Conservation (phyloP, 1,140 invertebrate genomes). For the Drosophila biarmipes region DNA sequence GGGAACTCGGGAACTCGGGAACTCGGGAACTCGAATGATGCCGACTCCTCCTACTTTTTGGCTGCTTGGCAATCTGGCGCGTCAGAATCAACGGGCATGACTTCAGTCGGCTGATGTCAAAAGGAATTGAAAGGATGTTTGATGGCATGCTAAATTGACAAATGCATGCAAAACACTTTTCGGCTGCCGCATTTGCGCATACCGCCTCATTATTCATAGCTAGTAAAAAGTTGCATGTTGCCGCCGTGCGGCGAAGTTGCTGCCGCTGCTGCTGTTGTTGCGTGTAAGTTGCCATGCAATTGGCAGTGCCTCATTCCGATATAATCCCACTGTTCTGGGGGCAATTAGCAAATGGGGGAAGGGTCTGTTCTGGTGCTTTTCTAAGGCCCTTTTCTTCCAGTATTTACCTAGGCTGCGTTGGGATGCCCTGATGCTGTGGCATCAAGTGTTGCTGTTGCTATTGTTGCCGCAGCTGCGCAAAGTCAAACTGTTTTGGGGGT, state of each 20-base stretch:
- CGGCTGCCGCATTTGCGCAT: constrained; percentile 52
- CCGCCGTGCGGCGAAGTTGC: constrained; percentile 8
- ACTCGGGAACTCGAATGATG: not conserved
- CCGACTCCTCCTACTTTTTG: constrained; percentile 2
- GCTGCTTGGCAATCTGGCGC: constrained; percentile 59
- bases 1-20: not conserved
- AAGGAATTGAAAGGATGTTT: constrained; percentile 81
- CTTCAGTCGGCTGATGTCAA: constrained; percentile 63
- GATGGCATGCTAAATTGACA: constrained; percentile 78
- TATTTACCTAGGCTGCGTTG: not conserved
- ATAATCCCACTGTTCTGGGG: constrained; percentile 8
- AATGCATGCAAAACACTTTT: constrained; percentile 71
- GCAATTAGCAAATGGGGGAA: constrained; percentile 17
- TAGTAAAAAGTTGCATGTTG: constrained; percentile 56
- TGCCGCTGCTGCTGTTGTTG: constrained; percentile 34
- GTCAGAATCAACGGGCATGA: constrained; percentile 56
- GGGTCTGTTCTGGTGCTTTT: not conserved
- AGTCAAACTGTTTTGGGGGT: constrained; percentile 45
- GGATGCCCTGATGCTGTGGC: not conserved
- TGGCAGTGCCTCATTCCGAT: constrained; percentile 25
- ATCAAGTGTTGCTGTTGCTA: constrained; percentile 23
- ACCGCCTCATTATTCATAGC: constrained; percentile 70
- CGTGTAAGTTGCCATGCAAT: constrained; percentile 65
- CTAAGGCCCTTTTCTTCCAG: not conserved
- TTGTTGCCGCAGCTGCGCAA: constrained; percentile 26